Evolutionary conservation across 2,113 vertebrate genomes (phyloP).

Genomic region (Limanda limanda): DNA sequence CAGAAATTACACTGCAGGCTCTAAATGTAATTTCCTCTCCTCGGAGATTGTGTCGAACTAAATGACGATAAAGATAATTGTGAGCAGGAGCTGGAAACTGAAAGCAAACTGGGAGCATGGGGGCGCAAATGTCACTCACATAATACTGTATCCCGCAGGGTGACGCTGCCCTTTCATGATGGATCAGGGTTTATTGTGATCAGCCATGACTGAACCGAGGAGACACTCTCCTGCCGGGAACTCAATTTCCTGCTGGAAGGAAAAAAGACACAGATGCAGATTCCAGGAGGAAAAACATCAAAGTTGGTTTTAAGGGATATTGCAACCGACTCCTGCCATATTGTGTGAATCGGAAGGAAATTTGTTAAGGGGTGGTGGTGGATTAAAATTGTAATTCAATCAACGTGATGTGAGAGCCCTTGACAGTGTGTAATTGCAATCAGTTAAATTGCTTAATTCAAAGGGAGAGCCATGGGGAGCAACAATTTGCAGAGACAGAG

Average conservation of each 20-base stretch:
- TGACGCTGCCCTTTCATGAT: conserved; percentile 36
- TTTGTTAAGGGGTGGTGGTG: conserved; percentile 38
- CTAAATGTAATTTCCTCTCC: conserved; percentile 36
- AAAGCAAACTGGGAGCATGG: conserved; percentile 41
- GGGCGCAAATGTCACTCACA: conserved; percentile 50
- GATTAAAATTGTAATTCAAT: conserved; percentile 68
- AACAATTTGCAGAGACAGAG: conserved; percentile 30
- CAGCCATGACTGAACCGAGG: conserved; percentile 8
- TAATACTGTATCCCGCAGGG: conserved; percentile 36
- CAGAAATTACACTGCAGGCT: neutral
- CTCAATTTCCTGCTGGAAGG: neutral
- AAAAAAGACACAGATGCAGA: neutral
- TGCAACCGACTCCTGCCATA: conserved; percentile 58
- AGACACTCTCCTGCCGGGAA: neutral
- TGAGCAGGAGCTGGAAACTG: conserved; percentile 34
- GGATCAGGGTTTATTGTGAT: conserved; percentile 38
- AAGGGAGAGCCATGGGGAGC: conserved; percentile 60
- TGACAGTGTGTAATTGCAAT: conserved; percentile 77
- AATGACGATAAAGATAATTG: conserved; percentile 52
- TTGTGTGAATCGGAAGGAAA: conserved; percentile 44
- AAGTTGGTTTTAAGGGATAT: conserved; percentile 38
- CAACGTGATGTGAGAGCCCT: conserved; percentile 63
- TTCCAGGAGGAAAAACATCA: neutral
- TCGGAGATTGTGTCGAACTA: conserved; percentile 29
- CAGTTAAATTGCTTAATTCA: conserved; percentile 73